Conservation (phyloP, 2,888 invertebrate genomes). For the Marronus borbonicus region DNA sequence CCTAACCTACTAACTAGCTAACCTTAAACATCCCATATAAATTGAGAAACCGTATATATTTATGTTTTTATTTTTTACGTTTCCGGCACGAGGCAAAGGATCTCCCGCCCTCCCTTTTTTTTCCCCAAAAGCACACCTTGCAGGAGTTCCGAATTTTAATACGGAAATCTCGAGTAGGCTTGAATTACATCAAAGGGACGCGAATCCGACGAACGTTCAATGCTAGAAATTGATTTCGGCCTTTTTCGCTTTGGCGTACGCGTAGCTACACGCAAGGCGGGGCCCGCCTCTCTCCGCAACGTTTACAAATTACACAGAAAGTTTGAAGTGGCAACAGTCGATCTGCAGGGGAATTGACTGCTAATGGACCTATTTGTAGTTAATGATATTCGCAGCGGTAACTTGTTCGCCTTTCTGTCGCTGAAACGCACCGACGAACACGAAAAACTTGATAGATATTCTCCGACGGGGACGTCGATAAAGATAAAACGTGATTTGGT, state of each 20-base stretch:
- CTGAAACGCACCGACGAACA: slow-evolving; percentile 6
- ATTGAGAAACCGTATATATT: not conserved
- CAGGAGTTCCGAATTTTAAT: slow-evolving; percentile 1
- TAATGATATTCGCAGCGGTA: slow-evolving; percentile 38
- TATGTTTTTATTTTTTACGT: not conserved
- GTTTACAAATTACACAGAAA: slow-evolving; percentile 62
- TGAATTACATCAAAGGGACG: slow-evolving; percentile 27
- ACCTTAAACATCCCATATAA: not conserved
- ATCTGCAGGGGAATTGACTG: slow-evolving; percentile 60
- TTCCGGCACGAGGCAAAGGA: not conserved
- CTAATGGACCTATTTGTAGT: slow-evolving; percentile 62
- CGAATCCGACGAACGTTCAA: slow-evolving; percentile 16
- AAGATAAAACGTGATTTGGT: not conserved
- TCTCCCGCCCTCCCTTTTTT: no score
- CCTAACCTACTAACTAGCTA: no score
- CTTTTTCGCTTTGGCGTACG: slow-evolving; percentile 16
- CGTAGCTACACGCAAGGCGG: not conserved
- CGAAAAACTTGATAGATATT: slow-evolving; percentile 12
- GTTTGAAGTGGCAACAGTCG: slow-evolving; percentile 58
- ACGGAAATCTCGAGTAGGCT: slow-evolving; percentile 1
- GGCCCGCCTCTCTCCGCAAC: slow-evolving; percentile 51
- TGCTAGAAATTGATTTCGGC: slow-evolving; percentile 23
- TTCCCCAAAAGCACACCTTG: not conserved
- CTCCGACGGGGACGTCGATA: not conserved
- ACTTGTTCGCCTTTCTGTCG: slow-evolving; percentile 34